These are phyloP conservation scores for Hofmannophila pseudospretella DNA, from an alignment of 2,888 invertebrate genomes.

Conservation along the genomic window DNA sequence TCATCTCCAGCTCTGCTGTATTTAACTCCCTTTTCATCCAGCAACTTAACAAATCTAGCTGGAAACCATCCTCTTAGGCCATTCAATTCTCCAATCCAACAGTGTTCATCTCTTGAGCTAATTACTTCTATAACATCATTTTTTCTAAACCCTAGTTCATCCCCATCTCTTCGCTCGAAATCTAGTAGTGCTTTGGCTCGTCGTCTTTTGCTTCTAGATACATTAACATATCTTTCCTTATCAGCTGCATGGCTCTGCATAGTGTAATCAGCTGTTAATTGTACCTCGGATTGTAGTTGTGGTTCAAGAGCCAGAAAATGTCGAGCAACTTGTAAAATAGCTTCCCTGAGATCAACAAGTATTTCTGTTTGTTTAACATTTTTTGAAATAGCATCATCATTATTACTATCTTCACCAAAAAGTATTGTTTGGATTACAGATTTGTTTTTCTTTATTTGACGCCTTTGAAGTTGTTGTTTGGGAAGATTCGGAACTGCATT, in stretches of 20 bases:
- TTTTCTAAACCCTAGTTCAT: conserved; percentile 98
- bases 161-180: conserved; percentile 98
- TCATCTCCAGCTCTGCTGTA: conserved; percentile 98
- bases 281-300: conserved; percentile 87
- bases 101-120: conserved; percentile 98
- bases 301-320: conserved; percentile 97
- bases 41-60: conserved; percentile 95
- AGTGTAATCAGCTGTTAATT: conserved; percentile 93
- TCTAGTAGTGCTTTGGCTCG: conserved; percentile 97
- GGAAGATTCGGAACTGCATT: conserved; percentile 93
- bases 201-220: conserved; percentile 89
- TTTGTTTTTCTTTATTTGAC: conserved; percentile 94
- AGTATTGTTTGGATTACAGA: conserved; percentile 93
- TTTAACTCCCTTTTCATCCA: conserved; percentile 89
- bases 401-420: conserved; percentile 87
- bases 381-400: conserved; percentile 93
- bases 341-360: conserved; percentile 97
- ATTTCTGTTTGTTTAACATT: conserved; percentile 99
- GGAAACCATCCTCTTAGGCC: conserved; percentile 98
- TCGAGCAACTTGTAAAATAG: conserved; percentile 92
- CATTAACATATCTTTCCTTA: conserved; percentile 96
- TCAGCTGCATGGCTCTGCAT: conserved; percentile 97
- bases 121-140: conserved; percentile 99
- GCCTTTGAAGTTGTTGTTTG: conserved; percentile 91
- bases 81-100: conserved; percentile 98